These are phyloP conservation scores for Cephonodes hylas DNA, from an alignment of 2,888 invertebrate genomes.

Conservation along the genomic window DNA sequence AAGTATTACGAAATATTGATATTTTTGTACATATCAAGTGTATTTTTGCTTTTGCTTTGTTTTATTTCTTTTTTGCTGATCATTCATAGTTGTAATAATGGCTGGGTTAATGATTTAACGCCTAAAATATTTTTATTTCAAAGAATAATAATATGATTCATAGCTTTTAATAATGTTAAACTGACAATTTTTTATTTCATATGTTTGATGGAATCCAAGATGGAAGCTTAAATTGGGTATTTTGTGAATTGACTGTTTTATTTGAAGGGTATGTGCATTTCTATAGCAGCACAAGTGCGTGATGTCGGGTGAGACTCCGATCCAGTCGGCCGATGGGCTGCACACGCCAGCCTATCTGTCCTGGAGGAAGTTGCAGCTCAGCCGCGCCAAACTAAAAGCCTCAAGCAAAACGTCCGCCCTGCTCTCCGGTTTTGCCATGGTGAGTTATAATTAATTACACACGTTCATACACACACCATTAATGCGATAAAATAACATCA, in stretches of 20 bases:
- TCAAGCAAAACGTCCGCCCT: constrained; percentile 98
- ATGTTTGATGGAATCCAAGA: too few relatives aligned
- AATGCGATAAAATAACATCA: too few relatives aligned
- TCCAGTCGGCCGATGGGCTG: constrained; percentile 88
- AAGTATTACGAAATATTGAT: too few relatives aligned
- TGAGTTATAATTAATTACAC: constrained; percentile 59
- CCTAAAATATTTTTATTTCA: too few relatives aligned
- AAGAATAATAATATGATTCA: too few relatives aligned
- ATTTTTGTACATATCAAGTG: too few relatives aligned
- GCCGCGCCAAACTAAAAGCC: constrained; percentile 98
- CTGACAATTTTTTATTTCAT: too few relatives aligned
- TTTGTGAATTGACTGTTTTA: neutral
- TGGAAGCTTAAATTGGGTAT: too few relatives aligned
- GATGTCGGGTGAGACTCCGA: constrained; percentile 82
- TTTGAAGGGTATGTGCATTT: neutral
- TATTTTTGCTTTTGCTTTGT: neutral
- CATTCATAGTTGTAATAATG: neutral
- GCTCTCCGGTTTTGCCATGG: constrained; percentile 98
- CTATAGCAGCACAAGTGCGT: constrained; percentile 62
- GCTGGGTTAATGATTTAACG: too few relatives aligned
- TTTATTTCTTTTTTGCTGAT: too few relatives aligned
- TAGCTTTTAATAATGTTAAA: too few relatives aligned
- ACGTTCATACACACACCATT: too few relatives aligned
- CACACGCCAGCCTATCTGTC: constrained; percentile 93
- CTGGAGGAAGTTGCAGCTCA: constrained; percentile 95